Evolutionary conservation across 2,888 invertebrate species (phyloP), one percentile per base, ranked within the genome.

Genomic region (Drosophila imparisetae): DNA sequence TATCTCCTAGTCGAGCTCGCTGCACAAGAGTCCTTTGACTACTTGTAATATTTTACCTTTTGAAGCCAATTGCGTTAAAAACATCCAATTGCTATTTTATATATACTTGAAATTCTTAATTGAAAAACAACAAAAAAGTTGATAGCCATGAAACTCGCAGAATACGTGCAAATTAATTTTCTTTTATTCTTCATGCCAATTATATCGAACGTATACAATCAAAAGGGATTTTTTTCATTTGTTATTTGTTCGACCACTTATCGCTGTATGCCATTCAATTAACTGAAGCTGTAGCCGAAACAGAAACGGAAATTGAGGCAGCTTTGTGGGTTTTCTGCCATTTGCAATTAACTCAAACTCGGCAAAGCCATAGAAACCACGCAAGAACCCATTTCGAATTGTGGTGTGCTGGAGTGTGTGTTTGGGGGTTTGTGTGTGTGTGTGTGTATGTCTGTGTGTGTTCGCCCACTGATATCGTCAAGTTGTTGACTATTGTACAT

Each of bases 211-310:
- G 34, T n/a, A 52, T 49, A 32, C 67, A 73, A 61, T 54, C 38
- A 36, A 54, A 72, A 77, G 77, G 64, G 67, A 58, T 77, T 77
- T 63, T 69, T 24, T 27, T 36, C 29, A 6, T 29, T 53, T 63
- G 34, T 34, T 69, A 45, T 57, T 58, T 72, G 50, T 52, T 54
- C 38, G 24, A 30, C 27, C 55, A 55, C 58, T 75, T 75, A 70
- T 58, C 34, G 49, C 38, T 42, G 42, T 29, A 34, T 69, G 60
- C 7, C 63, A 65, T 64, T 72, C 65, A 72, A 72, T 71, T 72
- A 71, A 57, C 21, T 38, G 64, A 53, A 36, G 48, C 61, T 63
- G 64, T 7, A 29, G 40, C 54, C 2, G 50, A 18, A 50, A n/a
- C 3, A n/a, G 50, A 18, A 49, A 27, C n/a, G 15, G 55, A 21